These are phyloP conservation scores for Lottia scabra DNA, from an alignment of 2,888 invertebrate genomes.

Conservation along the genomic window DNA sequence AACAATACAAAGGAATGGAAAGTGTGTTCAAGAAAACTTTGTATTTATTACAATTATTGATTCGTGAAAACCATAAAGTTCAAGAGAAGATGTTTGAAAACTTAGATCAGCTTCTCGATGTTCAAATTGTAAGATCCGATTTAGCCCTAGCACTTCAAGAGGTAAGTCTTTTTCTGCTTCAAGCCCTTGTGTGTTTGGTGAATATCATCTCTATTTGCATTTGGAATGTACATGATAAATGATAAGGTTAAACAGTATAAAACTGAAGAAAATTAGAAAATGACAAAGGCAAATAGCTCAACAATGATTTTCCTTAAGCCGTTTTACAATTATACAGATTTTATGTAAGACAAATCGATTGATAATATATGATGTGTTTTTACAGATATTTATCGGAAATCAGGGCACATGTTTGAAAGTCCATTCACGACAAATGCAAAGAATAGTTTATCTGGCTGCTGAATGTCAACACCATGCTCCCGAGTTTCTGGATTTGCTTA, in stretches of 20 bases:
- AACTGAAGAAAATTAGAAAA: too few relatives aligned
- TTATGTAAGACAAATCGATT: background rate
- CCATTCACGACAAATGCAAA: constrained; percentile 63
- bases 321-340: too few relatives aligned
- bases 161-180: constrained; percentile 35
- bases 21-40: constrained; percentile 62
- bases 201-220: too few relatives aligned
- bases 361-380: constrained; percentile 3
- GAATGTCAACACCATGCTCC: constrained; percentile 63
- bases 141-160: constrained; percentile 64
- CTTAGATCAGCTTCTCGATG: constrained; percentile 63
- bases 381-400: constrained; percentile 65
- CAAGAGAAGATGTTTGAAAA: constrained; percentile 63
- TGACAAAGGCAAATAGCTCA: too few relatives aligned
- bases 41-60: constrained; percentile 56
- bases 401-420: constrained; percentile 66
- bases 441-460: constrained; percentile 61
- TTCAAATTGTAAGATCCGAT: constrained; percentile 64
- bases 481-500: constrained; percentile 63
- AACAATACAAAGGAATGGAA: constrained; percentile 65
- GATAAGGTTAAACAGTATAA: too few relatives aligned
- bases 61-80: constrained; percentile 63
- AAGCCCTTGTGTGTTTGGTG: too few relatives aligned
- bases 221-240: too few relatives aligned
- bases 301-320: too few relatives aligned